phyloP scores from a whole-genome alignment of 2,113 vertebrate genomes.

The Clarias batrachus region DNA sequence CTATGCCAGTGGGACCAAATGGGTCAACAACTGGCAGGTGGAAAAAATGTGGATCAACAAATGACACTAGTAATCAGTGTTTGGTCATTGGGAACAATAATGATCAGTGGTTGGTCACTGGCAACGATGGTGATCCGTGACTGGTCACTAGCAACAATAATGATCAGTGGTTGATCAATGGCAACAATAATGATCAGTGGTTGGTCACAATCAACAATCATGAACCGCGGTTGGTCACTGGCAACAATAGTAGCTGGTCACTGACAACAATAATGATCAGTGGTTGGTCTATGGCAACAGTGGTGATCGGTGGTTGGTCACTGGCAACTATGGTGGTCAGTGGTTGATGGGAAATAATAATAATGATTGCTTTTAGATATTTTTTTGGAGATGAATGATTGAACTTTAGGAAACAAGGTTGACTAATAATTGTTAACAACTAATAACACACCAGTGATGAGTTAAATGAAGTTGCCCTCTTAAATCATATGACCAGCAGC shows the following conservation, averaged over 20 bases:
- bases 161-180: background rate
- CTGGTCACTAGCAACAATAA: background rate
- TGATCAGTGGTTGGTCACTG: background rate
- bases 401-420: background rate
- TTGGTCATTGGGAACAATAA: background rate
- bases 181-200: background rate
- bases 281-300: background rate
- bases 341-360: background rate
- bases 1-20: no score
- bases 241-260: background rate
- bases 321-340: background rate
- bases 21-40: no score
- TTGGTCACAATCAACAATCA: background rate
- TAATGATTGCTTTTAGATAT: background rate
- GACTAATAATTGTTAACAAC: no score
- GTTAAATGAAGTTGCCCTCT: background rate
- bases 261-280: background rate
- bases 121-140: no score
- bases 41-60: no score
- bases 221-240: background rate
- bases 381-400: background rate
- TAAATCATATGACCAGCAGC: background rate
- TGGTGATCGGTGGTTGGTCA: background rate
- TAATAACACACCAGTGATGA: background rate
- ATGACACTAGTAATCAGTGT: no score